Evolutionary conservation across 1,140 invertebrate species (phyloP).

Genomic region (Tetragonula clypearis): DNA sequence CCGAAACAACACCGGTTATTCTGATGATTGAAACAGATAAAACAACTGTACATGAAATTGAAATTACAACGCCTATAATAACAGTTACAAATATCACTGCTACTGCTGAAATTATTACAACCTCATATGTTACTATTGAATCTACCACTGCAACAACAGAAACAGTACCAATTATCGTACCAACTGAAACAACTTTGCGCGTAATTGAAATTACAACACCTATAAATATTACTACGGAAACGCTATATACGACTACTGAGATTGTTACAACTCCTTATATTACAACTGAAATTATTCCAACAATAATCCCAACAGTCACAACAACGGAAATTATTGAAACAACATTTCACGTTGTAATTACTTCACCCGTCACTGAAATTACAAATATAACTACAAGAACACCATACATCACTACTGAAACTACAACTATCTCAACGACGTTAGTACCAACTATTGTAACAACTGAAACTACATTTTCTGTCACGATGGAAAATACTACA

Average conservation of each 20-base stretch:
- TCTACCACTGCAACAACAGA: neutral
- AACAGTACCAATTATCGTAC: neutral
- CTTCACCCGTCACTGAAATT: neutral
- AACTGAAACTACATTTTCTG: neutral
- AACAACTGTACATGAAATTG: neutral
- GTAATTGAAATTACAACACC: neutral
- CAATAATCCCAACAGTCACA: too few species aligned
- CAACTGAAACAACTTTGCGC: neutral
- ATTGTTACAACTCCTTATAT: neutral
- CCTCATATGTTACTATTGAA: neutral
- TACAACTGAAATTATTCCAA: neutral
- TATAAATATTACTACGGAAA: too few species aligned
- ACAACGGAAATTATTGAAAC: neutral
- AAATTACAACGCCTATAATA: neutral
- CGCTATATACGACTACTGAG: too few species aligned
- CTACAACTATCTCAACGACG: too few species aligned
- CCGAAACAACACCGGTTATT: neutral
- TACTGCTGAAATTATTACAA: too few species aligned
- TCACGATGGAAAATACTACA: too few species aligned
- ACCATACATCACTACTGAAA: neutral
- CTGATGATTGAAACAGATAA: neutral
- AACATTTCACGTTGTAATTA: neutral
- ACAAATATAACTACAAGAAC: neutral
- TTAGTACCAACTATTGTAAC: too few species aligned
- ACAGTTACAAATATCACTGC: neutral